Evolutionary conservation across 2,797 vertebrate species (phyloP).

Genomic region (Manis pentadactyla): DNA sequence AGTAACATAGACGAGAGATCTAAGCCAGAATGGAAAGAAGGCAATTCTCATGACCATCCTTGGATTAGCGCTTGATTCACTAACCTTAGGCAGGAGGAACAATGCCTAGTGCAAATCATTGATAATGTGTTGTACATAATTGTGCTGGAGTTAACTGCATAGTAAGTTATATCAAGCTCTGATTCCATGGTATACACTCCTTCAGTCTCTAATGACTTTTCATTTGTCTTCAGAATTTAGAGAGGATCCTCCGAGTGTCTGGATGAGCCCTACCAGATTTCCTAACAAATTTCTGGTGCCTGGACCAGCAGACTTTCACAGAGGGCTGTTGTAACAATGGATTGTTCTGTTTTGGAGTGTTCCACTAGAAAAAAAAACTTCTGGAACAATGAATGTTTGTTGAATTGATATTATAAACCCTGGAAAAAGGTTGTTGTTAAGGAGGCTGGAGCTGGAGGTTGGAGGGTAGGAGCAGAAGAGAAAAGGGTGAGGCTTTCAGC

Average conservation of each 20-base stretch:
- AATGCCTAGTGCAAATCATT: neutral
- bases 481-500: constrained; percentile 30
- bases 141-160: neutral
- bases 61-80: neutral
- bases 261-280: neutral
- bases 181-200: neutral
- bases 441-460: neutral
- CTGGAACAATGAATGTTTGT: neutral
- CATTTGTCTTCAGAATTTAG: neutral
- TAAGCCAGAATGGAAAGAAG: neutral
- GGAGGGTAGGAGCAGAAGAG: neutral
- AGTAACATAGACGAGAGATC: neutral
- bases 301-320: neutral
- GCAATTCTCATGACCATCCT: neutral
- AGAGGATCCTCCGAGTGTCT: neutral
- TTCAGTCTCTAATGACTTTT: neutral
- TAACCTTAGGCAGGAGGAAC: neutral
- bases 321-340: neutral
- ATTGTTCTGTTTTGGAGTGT: neutral
- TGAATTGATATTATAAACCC: neutral
- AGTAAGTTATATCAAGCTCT: neutral
- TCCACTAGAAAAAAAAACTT: neutral
- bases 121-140: neutral
- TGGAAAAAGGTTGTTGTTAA: neutral
- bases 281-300: neutral